phyloP scores from a whole-genome alignment of 2,888 invertebrate species.

The Campoplex capitator region DNA sequence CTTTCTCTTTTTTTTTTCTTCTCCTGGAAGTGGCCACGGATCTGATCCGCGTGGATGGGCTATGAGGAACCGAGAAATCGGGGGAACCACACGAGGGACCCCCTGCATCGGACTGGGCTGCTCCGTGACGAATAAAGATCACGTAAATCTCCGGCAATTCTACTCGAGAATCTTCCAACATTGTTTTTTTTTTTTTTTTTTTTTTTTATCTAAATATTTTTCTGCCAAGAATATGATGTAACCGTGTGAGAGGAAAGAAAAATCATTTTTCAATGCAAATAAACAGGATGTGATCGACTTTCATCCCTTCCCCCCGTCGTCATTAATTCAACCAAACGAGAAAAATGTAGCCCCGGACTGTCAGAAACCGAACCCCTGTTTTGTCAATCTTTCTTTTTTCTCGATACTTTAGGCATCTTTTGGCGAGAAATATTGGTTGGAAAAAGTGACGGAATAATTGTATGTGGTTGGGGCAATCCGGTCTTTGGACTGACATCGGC shows the following conservation, averaged over 20 bases:
- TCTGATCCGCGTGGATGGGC: constrained; percentile 2
- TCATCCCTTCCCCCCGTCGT: no score
- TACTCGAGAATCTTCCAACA: background rate
- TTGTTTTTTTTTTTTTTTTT: background rate
- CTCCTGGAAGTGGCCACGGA: constrained; percentile 56
- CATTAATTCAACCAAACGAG: background rate
- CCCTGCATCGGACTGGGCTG: constrained; percentile 68
- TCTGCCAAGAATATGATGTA: background rate
- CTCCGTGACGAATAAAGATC: constrained; percentile 70
- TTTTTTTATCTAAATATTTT: background rate
- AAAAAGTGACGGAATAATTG: constrained; percentile 53
- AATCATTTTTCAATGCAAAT: background rate
- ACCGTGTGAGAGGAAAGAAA: background rate
- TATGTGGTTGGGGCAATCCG: constrained; percentile 45
- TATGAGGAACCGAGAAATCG: constrained; percentile 50
- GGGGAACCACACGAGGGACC: constrained; percentile 56
- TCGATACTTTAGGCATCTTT: constrained; percentile 26
- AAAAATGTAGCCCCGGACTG: constrained; percentile 7
- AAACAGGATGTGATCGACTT: background rate
- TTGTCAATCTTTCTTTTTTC: background rate
- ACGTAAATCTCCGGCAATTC: constrained; percentile 61
- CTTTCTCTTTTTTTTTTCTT: constrained; percentile 42
- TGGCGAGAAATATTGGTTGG: constrained; percentile 49
- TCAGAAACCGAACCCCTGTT: constrained; percentile 6
- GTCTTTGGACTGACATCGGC: constrained; percentile 79